Evolutionary conservation across 2,888 invertebrate species (phyloP).

Genomic region (Ischnura elegans): DNA sequence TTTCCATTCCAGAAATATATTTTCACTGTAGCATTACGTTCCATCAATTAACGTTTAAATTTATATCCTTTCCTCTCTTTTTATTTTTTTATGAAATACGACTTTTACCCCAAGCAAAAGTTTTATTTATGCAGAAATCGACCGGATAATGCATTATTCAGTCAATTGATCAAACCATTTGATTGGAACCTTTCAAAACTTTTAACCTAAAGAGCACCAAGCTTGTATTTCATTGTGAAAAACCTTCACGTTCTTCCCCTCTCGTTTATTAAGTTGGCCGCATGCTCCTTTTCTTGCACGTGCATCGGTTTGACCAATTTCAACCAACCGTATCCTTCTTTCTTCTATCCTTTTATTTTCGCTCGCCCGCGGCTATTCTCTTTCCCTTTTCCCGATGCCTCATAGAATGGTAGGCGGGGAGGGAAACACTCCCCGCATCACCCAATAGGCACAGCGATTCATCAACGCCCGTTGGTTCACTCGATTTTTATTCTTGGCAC

Average conservation of each 20-base stretch:
- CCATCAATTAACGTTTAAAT: too few species aligned
- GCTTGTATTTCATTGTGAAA: background rate
- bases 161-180: background rate
- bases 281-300: background rate
- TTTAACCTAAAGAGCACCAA: background rate
- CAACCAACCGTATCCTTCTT: too few species aligned
- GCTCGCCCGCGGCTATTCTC: background rate
- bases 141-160: background rate
- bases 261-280: background rate
- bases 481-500: constrained; percentile 22
- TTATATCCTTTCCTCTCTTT: too few species aligned
- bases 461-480: background rate
- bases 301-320: background rate
- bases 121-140: too few species aligned
- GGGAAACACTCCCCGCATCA: too few species aligned
- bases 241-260: background rate
- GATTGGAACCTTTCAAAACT: background rate
- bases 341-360: background rate
- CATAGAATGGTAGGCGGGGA: background rate
- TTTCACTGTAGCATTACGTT: too few species aligned
- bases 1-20: too few species aligned
- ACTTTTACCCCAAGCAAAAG: too few species aligned
- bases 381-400: background rate
- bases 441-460: background rate
- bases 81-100: too few species aligned